A percentile compares a stretch with the other conserved stretches of the same genome.
Conservation (phyloP, 1,140 invertebrate species). For the Panagrolaimus sp. region DNA sequence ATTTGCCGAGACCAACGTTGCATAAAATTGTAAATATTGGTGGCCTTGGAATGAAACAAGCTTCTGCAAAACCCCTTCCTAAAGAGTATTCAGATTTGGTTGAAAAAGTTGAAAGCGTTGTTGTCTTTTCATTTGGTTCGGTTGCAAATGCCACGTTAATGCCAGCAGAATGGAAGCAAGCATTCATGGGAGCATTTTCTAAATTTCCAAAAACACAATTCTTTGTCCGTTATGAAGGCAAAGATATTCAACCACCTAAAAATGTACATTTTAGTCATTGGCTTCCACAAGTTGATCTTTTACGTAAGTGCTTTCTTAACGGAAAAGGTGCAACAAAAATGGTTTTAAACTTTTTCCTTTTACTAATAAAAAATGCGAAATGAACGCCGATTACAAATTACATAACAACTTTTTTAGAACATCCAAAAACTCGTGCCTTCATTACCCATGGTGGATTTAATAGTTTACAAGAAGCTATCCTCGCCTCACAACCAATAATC, state of each 20-base stretch:
- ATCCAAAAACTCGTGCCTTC: conserved; percentile 63
- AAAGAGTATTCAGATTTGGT: conserved; percentile 2
- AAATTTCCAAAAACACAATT: conserved; percentile 28
- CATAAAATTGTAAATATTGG: conserved; percentile 16
- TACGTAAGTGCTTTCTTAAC: background rate
- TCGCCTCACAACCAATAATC: conserved; percentile 72
- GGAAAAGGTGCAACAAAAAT: too few species aligned
- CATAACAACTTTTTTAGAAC: conserved; percentile 18
- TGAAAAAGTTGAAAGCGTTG: background rate
- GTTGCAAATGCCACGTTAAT: conserved; percentile 12
- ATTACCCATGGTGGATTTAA: conserved; percentile 74
- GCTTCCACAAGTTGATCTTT: conserved; percentile 12
- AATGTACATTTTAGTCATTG: conserved; percentile 3
- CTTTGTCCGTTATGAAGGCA: conserved; percentile 24
- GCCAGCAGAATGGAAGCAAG: conserved; percentile 3
- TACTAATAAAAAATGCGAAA: too few species aligned
- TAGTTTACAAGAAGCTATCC: conserved; percentile 74
- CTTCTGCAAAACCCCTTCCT: background rate
- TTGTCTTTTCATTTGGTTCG: conserved; percentile 10
- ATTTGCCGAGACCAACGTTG: conserved; percentile 9
- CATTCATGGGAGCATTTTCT: conserved; percentile 20
- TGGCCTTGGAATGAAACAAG: conserved; percentile 11
- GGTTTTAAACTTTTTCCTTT: too few species aligned
- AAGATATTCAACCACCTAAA: background rate
- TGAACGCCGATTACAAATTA: too few species aligned